phyloP scores from a whole-genome alignment of 2,888 invertebrate species.

The Caprella mutica region DNA sequence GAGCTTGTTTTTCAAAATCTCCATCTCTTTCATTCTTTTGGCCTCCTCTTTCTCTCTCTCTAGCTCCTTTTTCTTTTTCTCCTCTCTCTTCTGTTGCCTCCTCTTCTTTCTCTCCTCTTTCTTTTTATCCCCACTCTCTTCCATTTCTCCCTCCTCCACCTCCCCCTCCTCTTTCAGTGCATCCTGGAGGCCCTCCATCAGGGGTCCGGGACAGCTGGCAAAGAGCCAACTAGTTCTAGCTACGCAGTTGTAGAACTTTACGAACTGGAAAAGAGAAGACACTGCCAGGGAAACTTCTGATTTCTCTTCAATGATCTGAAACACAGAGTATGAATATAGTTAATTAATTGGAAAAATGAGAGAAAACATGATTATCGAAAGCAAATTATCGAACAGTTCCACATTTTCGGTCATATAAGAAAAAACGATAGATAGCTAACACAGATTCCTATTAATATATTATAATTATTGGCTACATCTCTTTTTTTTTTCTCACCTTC shows the following conservation, averaged over 20 bases:
- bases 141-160: neutral
- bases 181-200: neutral
- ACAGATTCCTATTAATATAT: no score
- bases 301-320: no score
- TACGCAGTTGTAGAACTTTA: neutral
- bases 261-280: neutral
- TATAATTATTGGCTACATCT: no score
- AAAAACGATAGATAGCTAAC: no score
- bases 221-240: neutral
- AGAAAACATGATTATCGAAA: no score
- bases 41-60: neutral
- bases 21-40: neutral
- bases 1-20: neutral
- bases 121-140: neutral
- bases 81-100: neutral
- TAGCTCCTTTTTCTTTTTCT: neutral
- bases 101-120: neutral
- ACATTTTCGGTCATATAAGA: no score
- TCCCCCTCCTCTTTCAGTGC: constrained; percentile 4
- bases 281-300: neutral
- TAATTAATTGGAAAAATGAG: no score
- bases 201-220: neutral
- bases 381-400: no score
- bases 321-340: no score
- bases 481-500: no score